Base-by-base conservation (phyloP, 92 coral and sea anemone genomes). In the Muricea muricata region DNA sequence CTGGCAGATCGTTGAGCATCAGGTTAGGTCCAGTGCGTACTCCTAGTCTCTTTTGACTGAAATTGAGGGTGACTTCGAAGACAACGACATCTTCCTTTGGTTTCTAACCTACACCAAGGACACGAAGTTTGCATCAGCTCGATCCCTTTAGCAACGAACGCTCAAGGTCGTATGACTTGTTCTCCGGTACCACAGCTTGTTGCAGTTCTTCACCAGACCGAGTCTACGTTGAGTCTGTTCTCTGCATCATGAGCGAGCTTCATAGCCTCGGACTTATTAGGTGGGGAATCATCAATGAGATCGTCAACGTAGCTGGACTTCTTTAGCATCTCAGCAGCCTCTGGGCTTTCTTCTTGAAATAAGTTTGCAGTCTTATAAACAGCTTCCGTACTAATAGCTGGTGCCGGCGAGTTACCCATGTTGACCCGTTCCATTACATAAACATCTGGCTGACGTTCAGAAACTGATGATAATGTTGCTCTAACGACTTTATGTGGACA, bases 331-430 rank as follows among this genome's bases (percentile, higher is more conserved):
- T 78, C 25, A 0, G 93, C 87, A 6, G 89, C 89, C 17, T 73
- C 37, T 52, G 89, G 89, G 66, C 86, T 63, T 7, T 86, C 73
- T 4, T 74, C 42, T 37, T 82, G 35, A 40, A 87, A 87, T 21
- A 50, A 69, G 32, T 90, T 88, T 48, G 91, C 91, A 14, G 89
- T 90, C 86, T 90, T 90, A 80, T 87, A 90, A 37, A 87, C 61
- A 13, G 93, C 89, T 83, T 90, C 93, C 7, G 91, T 87, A 73
- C 91, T 87, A 33, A 90, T 87, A 42, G 86, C 93, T 13, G 91
- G 87, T 3, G 87, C 90, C 9, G 87, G 90, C 17, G 82, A 82
- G 75, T 87, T 82, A 13, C 82, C 87, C 90, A 87, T 87, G 86
- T 81, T 87, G 63, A 81, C 76, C 11, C 82, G 90, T 33, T 57